These are phyloP conservation scores for Drosophila elegans DNA, from an alignment of 1,140 invertebrate species.

Conservation along the genomic window DNA sequence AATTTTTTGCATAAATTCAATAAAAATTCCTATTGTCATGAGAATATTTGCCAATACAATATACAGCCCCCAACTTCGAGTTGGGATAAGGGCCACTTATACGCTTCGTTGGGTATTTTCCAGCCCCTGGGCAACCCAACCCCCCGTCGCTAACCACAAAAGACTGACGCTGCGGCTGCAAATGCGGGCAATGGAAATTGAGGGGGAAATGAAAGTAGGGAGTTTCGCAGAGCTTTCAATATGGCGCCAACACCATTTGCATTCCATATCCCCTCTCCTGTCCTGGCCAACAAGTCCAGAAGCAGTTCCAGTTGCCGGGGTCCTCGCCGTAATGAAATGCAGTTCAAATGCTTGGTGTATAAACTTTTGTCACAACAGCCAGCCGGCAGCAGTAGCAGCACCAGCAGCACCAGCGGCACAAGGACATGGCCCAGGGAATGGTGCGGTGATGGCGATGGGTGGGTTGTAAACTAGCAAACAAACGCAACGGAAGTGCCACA, in stretches of 20 bases:
- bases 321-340: conserved; percentile 72
- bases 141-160: conserved; percentile 50
- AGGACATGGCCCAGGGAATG: conserved; percentile 6
- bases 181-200: conserved; percentile 44
- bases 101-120: conserved; percentile 69
- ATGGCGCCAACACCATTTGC: conserved; percentile 81
- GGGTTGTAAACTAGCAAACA: conserved; percentile 77
- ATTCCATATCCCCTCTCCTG: conserved; percentile 35
- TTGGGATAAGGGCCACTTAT: conserved; percentile 78
- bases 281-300: conserved; percentile 5
- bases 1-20: conserved; percentile 83
- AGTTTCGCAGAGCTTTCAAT: conserved; percentile 70
- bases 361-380: conserved; percentile 76
- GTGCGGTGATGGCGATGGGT: not conserved
- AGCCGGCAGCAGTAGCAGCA: conserved; percentile 1
- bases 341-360: conserved; percentile 80
- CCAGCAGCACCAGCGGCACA: conserved; percentile 15
- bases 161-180: conserved; percentile 69
- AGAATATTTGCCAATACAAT: conserved; percentile 83
- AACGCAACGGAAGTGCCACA: conserved; percentile 80
- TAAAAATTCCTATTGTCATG: conserved; percentile 83
- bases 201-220: not conserved
- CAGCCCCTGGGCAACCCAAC: not conserved
- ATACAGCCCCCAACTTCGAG: conserved; percentile 35
- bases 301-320: conserved; percentile 31